Evolutionary conservation across 37 sponge, comb jelly and placozoan genomes (phyloP), one percentile per base, ranked within the genome.

Genomic region (Amphimedon queenslandica): DNA sequence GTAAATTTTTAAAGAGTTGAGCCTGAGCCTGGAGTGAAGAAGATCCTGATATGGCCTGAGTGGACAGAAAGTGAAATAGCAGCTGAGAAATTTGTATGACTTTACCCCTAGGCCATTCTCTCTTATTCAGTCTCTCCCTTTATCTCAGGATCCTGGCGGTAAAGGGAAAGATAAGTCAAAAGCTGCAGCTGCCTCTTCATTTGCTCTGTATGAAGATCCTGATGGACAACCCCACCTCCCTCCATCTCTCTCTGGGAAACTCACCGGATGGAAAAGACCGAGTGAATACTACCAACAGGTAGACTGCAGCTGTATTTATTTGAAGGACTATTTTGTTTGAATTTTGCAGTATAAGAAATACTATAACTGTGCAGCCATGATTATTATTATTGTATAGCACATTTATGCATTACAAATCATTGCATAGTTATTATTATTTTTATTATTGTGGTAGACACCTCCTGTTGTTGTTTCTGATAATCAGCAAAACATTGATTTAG

Each of bases 41-140:
- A 78, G 75, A 30, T 87, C 2, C 43, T 30, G 32, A 94, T 98
- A 66, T 98, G 99, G 99, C 99, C 99, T 36, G 87, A 89, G 57
- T 98, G 93, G 94, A 84, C 72, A 77, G 99, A 98, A 32, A 80
- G 74, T 31, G 93, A 89, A 42, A 47, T 94, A 13, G 76, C 84
- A 40, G 70, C 87, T 40, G 96, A 96, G 80, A 96, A 96, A 80
- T 89, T 87, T 90, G 95, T 91, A 64, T 74, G 66, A 60, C 13
- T 13, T 18, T 47, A 18, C 53, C 8, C 13, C 53, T 47, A 47
- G 8, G 13, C 13, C 8, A 18, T 47, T 13, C 8, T 47, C 13
- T 47, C 53, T 47, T 18, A 18, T 3, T 74, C n/a, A 29, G 34
- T 34, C 37, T 6, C 67, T 24, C 64, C 75, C 23, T 74, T 8